Conservation (phyloP, 1,140 invertebrate genomes). For the Bombyx mori region DNA sequence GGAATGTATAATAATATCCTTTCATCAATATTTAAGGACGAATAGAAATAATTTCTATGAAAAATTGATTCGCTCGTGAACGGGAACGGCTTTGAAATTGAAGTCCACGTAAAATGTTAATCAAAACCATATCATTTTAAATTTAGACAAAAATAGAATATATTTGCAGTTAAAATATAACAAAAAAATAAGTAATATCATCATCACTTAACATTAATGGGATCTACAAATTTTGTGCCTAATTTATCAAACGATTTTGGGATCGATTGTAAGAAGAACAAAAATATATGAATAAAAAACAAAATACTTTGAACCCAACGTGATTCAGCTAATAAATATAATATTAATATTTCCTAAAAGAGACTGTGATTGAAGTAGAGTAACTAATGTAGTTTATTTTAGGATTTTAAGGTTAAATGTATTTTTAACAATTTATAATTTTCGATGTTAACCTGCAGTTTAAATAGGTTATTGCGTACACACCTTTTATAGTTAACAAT, state of each 20-base stretch:
- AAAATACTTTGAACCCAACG: conserved; percentile 12
- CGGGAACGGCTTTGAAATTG: too few relatives aligned
- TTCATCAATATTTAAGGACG: background rate
- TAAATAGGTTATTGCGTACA: too few relatives aligned
- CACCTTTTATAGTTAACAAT: too few relatives aligned
- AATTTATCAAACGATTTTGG: background rate
- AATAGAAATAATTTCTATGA: background rate
- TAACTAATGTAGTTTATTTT: too few relatives aligned
- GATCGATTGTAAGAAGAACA: background rate
- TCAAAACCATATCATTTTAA: too few relatives aligned
- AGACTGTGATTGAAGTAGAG: conserved; percentile 54
- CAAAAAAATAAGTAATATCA: background rate
- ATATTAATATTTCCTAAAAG: conserved; percentile 43
- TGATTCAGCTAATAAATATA: conserved; percentile 21
- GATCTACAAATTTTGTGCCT: background rate
- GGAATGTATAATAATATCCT: background rate
- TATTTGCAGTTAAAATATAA: background rate
- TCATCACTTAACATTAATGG: background rate
- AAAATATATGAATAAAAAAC: background rate
- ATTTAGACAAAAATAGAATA: background rate
- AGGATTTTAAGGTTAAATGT: too few relatives aligned
- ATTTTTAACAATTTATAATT: too few relatives aligned
- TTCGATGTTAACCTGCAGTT: too few relatives aligned
- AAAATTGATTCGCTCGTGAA: too few relatives aligned
- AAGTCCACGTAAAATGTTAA: too few relatives aligned